Conservation (phyloP, 2,113 vertebrate genomes). For the Otocyon megalotis region DNA sequence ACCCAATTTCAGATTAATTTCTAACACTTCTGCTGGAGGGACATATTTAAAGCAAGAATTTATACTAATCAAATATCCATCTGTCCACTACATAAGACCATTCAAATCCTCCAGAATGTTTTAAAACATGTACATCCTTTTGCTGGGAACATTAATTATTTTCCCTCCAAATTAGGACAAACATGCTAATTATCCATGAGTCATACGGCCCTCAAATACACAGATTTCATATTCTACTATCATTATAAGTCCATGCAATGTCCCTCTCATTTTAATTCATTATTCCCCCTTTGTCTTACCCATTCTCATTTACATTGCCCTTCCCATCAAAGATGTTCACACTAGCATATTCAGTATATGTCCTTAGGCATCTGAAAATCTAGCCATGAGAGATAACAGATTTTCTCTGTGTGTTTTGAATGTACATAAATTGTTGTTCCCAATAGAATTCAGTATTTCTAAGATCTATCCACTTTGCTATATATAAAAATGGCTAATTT, state of each 20-base stretch:
- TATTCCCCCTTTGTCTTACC: background rate
- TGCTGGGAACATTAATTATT: slow-evolving; percentile 57
- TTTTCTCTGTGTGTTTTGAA: background rate
- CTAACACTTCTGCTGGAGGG: slow-evolving; percentile 55
- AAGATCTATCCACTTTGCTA: background rate
- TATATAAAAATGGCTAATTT: background rate
- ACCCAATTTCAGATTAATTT: slow-evolving; percentile 62
- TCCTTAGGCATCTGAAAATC: background rate
- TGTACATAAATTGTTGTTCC: background rate
- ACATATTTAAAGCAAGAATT: slow-evolving; percentile 59
- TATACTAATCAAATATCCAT: slow-evolving; percentile 22
- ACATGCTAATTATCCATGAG: background rate
- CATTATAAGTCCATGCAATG: background rate
- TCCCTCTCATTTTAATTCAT: background rate
- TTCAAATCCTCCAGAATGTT: background rate
- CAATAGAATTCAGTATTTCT: background rate
- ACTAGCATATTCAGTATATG: background rate
- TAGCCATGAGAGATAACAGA: background rate
- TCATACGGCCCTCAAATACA: background rate
- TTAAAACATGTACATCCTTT: slow-evolving; percentile 26
- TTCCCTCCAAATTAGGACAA: background rate
- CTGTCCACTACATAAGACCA: slow-evolving; percentile 49
- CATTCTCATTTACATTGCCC: background rate
- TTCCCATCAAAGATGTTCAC: background rate
- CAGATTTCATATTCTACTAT: background rate